Base-by-base conservation (phyloP, 2,888 invertebrate species). In the Pediacus dermestoides region DNA sequence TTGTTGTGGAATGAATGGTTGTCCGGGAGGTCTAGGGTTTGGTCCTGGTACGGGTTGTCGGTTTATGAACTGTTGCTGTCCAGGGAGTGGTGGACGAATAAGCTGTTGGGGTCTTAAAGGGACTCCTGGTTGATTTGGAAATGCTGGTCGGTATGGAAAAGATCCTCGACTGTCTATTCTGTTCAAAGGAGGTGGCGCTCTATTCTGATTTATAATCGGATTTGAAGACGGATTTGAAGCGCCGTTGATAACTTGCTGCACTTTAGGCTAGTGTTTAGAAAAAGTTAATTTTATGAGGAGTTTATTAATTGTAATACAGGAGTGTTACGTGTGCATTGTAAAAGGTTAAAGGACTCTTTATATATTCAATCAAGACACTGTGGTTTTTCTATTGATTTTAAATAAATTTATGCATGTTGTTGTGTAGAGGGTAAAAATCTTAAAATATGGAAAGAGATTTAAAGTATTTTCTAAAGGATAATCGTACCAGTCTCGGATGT, bases 131-230 rank as follows among this genome's bases (percentile, higher is more conserved):
- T 58, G 63, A 38, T 55, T 55, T 2, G 61, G 58, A 43, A 61
- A 64, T 3, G 56, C 59, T 18, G 61, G 61, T 44, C 51, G 64
- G 53, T 55, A 53, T 10, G 50, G 56, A 30, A 74, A 53, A 36
- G 53, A 53, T 32, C 48, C 54, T 42, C 72, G 68, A 57, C 75
- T 75, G 54, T 75, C 75, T 31, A 68, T 57, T 33, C 71, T 58
- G 11, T 66, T 62, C 42, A 74, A 37, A 16, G 62, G 67, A 2
- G 73, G 71, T 30, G 60, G 50, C 12, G 48, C 13, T 28, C 10
- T 18, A 18, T 6, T 48, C 33, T 16, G 42, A 54, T 30, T 44
- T 30, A 36, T 18, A 18, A 18, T 37, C 23, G 27, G 44, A 14
- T 23, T 37, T 12, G n/a, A n/a, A n/a, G n/a, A n/a, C n/a, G n/a